Evolutionary conservation across 2,113 vertebrate species (phyloP).

Genomic region (Fulica atra): DNA sequence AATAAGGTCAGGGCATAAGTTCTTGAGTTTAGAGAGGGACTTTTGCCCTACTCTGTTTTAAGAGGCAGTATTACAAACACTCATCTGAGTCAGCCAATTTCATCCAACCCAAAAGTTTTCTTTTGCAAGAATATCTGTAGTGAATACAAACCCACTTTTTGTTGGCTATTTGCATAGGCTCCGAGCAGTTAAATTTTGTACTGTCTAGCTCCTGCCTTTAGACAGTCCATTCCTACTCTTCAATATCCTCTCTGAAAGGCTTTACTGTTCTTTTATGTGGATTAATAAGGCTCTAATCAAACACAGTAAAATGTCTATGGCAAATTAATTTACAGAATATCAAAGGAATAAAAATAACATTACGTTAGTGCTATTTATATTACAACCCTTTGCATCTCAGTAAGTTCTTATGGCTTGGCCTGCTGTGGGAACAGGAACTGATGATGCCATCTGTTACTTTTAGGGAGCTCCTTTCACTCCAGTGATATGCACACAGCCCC

Average conservation of each 20-base stretch:
- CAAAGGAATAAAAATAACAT: conserved; percentile 1
- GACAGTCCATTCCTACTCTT: not conserved
- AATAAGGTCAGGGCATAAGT: not conserved
- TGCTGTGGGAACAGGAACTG: not conserved
- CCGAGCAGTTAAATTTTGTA: not conserved
- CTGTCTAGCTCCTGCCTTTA: not conserved
- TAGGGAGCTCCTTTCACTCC: not conserved
- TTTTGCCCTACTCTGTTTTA: not conserved
- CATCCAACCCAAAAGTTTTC: not conserved
- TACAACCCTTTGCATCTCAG: not conserved
- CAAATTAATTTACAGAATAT: conserved; percentile 14
- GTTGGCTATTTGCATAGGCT: not conserved
- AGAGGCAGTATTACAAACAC: not conserved
- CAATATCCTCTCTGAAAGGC: not conserved
- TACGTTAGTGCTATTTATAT: not conserved
- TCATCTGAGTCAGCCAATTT: not conserved
- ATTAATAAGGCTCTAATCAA: conserved; percentile 9
- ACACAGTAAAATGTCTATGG: not conserved
- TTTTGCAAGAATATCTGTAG: not conserved
- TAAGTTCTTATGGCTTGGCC: not conserved
- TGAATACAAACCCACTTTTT: not conserved
- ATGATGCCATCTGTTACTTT: not conserved
- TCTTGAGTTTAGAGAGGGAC: not conserved
- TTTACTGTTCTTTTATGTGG: not conserved
- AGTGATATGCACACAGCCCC: not conserved